Evolutionary conservation across 2,797 vertebrate species (phyloP), one percentile per base, ranked within the genome.

Genomic region (Sebastes taczanowskii): DNA sequence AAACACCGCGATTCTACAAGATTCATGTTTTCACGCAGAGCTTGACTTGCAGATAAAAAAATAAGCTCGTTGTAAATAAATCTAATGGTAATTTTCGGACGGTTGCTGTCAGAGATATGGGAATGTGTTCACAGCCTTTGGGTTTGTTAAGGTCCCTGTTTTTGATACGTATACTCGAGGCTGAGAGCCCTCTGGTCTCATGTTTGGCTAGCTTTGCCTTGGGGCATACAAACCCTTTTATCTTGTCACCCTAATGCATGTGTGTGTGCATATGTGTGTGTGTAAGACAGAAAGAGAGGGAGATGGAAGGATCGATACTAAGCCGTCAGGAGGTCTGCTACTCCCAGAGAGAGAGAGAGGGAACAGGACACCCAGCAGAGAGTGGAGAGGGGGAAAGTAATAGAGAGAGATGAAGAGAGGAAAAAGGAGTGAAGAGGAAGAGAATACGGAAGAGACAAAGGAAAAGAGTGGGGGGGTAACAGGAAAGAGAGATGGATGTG

Each of bases 311-410:
- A 95, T 95, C 94, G 88, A 95, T 95, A 94, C 83, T 76, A 77
- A 93, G 94, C 91, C 90, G 94, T 95, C 92, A 94, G 89, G 87
- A 92, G 91, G 93, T 93, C 94, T 93, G 89, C 89, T 92, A 89
- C 88, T 91, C 90, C 89, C 87, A 92, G 86, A 88, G 22, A 46
- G 35, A 64, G 60, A 90, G 61, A 38, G 62, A 65, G 61, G 91
- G 89, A 93, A 94, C 90, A 92, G 92, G 94, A 95, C 92, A 93
- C 93, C 91, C 87, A 85, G 84, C 76, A 78, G 77, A 87, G 87
- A 91, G 88, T 68, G 66, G 79, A 77, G 83, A 71, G 77, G 77
- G 78, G 76, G 81, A 71, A 74, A 73, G 82, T 64, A 85, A 87
- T 71, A 70, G 77, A 88, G 76, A 71, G 61, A 76, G 81, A 80